Evolutionary conservation across 2,113 vertebrate species (phyloP).

Genomic region (Myiozetetes cayanensis): DNA sequence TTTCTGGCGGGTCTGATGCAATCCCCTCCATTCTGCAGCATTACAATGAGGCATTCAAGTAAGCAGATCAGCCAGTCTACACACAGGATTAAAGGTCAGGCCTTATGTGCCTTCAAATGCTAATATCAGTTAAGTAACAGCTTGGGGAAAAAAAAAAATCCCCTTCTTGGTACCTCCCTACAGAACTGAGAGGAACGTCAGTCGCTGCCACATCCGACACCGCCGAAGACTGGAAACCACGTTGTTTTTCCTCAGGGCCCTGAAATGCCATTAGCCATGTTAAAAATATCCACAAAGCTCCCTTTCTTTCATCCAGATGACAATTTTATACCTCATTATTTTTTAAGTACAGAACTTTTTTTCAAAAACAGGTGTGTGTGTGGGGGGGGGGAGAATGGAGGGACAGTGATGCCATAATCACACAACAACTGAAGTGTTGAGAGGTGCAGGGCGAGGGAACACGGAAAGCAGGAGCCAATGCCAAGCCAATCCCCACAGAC

Average conservation of each 20-base stretch:
- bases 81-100: slow-evolving; percentile 45
- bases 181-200: background rate
- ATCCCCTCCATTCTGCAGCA: slow-evolving; percentile 1
- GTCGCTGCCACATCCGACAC: background rate
- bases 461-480: background rate
- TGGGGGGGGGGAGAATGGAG: background rate
- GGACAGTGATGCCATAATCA: background rate
- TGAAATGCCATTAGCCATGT: slow-evolving; percentile 16
- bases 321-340: slow-evolving; percentile 24
- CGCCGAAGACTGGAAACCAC: background rate
- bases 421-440: background rate
- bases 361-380: background rate
- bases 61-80: slow-evolving; percentile 23
- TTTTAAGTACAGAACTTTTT: background rate
- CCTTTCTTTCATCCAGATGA: slow-evolving; percentile 22
- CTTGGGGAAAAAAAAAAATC: background rate
- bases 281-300: slow-evolving; percentile 40
- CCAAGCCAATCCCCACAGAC: background rate
- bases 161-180: background rate
- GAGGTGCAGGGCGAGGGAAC: background rate
- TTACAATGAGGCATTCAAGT: slow-evolving; percentile 49
- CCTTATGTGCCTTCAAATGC: slow-evolving; percentile 32
- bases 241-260: background rate
- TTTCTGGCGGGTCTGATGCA: background rate
- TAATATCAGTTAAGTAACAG: slow-evolving; percentile 53